phyloP scores from a whole-genome alignment of 2,888 invertebrate genomes.

The Bellardia bayeri region DNA sequence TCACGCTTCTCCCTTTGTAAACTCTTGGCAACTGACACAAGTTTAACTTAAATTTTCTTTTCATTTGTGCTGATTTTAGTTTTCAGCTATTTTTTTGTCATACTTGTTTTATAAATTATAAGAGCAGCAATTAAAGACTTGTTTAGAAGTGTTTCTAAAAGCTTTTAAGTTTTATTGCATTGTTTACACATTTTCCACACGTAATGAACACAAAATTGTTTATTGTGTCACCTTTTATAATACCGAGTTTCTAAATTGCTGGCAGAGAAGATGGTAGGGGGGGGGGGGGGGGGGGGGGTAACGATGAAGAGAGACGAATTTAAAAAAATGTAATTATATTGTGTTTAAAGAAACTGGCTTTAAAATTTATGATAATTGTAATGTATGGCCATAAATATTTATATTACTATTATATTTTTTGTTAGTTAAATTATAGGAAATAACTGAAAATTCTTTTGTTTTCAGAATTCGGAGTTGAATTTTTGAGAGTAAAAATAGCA shows the following conservation, averaged over 20 bases:
- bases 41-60: conserved; percentile 30
- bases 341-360: conserved; percentile 7
- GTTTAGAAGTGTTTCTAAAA: conserved; percentile 45
- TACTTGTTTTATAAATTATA: not conserved
- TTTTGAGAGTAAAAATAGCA: no score
- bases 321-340: not conserved
- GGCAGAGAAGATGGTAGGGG: not conserved
- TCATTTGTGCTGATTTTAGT: conserved; percentile 35
- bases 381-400: conserved; percentile 15
- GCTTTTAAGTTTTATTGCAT: conserved; percentile 36
- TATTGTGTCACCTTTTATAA: conserved; percentile 19
- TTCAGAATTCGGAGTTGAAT: no score
- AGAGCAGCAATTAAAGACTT: conserved; percentile 51
- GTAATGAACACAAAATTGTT: conserved; percentile 16
- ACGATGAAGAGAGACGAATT: no score
- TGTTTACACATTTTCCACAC: conserved; percentile 42
- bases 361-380: conserved; percentile 24
- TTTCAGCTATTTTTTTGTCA: not conserved
- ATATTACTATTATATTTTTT: not conserved
- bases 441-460: no score
- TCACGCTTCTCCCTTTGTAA: not conserved
- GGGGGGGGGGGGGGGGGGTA: not conserved
- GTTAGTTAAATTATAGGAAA: no score
- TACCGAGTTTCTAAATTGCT: not conserved
- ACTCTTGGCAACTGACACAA: not conserved